A percentile compares a stretch with the other conserved stretches of the same genome.
Evolutionary conservation across 2,888 invertebrate genomes (phyloP).

Genomic region (Sycophila texana): DNA sequence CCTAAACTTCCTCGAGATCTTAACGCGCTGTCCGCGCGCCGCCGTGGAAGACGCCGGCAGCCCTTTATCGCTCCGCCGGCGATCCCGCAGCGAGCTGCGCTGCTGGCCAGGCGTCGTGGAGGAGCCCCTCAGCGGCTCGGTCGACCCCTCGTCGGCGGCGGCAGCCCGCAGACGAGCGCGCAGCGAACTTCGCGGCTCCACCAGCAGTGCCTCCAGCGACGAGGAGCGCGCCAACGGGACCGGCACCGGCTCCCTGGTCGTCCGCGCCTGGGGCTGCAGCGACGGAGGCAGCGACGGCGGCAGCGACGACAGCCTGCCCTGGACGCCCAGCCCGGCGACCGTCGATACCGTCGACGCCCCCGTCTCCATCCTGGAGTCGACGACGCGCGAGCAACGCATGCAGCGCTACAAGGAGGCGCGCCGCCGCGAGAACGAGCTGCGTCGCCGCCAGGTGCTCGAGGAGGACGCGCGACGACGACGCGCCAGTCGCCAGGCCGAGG

Average conservation of each 20-base stretch:
- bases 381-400: slow-evolving; percentile 71
- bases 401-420: slow-evolving; percentile 72
- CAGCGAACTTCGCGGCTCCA: slow-evolving; percentile 72
- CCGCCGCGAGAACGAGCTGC: slow-evolving; percentile 71
- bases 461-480: slow-evolving; percentile 69
- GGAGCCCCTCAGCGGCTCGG: slow-evolving; percentile 69
- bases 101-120: slow-evolving; percentile 66
- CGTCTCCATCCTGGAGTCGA: slow-evolving; percentile 62
- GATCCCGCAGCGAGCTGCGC: slow-evolving; percentile 72
- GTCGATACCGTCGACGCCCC: slow-evolving; percentile 70
- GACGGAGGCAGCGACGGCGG: slow-evolving; percentile 74
- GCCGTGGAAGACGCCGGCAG: slow-evolving; percentile 76
- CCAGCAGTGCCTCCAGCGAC: slow-evolving; percentile 43
- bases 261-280: slow-evolving; percentile 72
- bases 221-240: slow-evolving; percentile 45
- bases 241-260: not conserved
- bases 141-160: slow-evolving; percentile 68
- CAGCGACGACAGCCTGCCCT: slow-evolving; percentile 72
- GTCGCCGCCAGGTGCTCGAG: slow-evolving; percentile 68
- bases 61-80: slow-evolving; percentile 72
- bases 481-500: slow-evolving; percentile 39
- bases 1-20: slow-evolving; percentile 84
- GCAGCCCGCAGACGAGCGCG: slow-evolving; percentile 64
- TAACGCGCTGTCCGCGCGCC: slow-evolving; percentile 79
- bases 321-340: slow-evolving; percentile 73